phyloP scores from a whole-genome alignment of 2,797 vertebrate genomes.

The Borostomias antarcticus region DNA sequence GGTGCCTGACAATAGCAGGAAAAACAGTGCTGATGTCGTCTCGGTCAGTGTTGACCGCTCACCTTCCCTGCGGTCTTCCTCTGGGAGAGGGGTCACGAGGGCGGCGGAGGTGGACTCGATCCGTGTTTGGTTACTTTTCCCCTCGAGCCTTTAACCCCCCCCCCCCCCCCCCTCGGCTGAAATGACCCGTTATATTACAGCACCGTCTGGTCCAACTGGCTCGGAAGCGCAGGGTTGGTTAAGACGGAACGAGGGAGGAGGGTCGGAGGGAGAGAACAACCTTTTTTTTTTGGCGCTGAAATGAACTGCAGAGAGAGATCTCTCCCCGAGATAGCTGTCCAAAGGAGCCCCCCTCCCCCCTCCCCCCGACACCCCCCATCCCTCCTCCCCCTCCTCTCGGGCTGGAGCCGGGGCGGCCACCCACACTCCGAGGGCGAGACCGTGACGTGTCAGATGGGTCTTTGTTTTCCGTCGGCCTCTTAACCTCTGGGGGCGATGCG shows the following conservation, averaged over 20 bases:
- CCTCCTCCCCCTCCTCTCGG: neutral
- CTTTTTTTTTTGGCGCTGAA: conserved; percentile 27
- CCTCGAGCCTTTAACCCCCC: neutral
- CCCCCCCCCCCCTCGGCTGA: neutral
- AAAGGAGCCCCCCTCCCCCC: conserved; percentile 16
- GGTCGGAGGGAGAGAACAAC: neutral
- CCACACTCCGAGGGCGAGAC: conserved; percentile 56
- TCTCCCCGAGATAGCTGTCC: conserved; percentile 35
- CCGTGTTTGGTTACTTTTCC: too few relatives aligned
- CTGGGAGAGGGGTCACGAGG: too few relatives aligned
- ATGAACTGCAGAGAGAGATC: conserved; percentile 35
- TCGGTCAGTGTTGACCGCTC: neutral
- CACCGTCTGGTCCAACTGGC: conserved; percentile 22
- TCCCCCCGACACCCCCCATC: neutral
- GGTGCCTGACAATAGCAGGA: too few relatives aligned
- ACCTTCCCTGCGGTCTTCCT: too few relatives aligned
- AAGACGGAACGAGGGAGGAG: conserved; percentile 19
- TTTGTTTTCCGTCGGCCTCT: conserved; percentile 58
- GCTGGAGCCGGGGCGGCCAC: conserved; percentile 46
- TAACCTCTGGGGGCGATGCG: conserved; percentile 31
- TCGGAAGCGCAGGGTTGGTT: conserved; percentile 12
- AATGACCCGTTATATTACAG: conserved; percentile 8
- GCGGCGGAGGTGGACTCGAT: too few relatives aligned
- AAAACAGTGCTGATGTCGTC: neutral
- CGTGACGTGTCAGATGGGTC: conserved; percentile 52